Base-by-base conservation (phyloP, 2,113 vertebrate genomes). In the Lutjanus erythropterus region DNA sequence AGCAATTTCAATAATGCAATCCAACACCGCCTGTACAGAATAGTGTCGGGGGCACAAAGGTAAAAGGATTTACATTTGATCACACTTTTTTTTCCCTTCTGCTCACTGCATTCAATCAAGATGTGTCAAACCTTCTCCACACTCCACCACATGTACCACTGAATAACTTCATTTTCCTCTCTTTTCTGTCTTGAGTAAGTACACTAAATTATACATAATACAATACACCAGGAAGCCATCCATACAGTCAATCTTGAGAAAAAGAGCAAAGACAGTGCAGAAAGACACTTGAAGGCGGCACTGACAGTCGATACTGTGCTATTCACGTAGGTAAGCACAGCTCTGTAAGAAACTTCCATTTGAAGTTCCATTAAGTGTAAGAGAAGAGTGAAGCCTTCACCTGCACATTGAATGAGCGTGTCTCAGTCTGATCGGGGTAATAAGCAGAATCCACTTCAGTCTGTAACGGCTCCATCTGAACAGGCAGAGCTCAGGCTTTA, bases 371-470 rank as follows among this genome's bases (percentile, higher is more conserved):
- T 64, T 65, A 41, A 23, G n/a, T n/a, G n/a, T n/a, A n/a, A n/a
- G n/a, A n/a, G n/a, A n/a, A n/a, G n/a, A 73, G 60, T 7, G 15
- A 47, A 53, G 23, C 62, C 49, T 69, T 84, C 68, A 72, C 59
- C 64, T 66, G 47, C 47, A 33, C 60, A 39, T 0, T 65, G 59
- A 71, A 68, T 19, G 52, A 71, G 49, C 11, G 1, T 18, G 50
- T 82, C 73, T 73, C 53, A 64, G 27, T 62, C 37, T 65, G 75
- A 77, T 77, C 9, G 23, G 27, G 33, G 39, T n/a, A n/a, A n/a
- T n/a, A n/a, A n/a, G n/a, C 41, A 56, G 59, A 70, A 70, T 76
- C 62, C 70, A 76, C 68, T 79, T 73, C 37, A 81, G 37, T 7
- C 46, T 29, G 37, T 25, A 39, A 88, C 18, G 21, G 33, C 62